phyloP scores from a whole-genome alignment of 1,140 invertebrate species.

The Bathynomus jamesi region DNA sequence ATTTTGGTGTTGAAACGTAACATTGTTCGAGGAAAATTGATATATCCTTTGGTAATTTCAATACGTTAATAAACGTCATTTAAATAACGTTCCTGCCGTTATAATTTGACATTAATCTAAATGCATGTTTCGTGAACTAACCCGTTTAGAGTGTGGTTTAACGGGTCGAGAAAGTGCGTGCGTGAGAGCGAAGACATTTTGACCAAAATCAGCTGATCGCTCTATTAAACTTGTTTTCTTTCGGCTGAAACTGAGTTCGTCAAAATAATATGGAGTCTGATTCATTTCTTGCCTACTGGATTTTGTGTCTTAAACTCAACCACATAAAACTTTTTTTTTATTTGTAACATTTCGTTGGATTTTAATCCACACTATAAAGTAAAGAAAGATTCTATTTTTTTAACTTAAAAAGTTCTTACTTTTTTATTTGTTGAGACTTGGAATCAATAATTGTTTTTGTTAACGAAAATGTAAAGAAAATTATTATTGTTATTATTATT shows the following conservation, averaged over 20 bases:
- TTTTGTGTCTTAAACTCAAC: neutral
- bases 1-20: neutral
- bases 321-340: neutral
- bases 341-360: neutral
- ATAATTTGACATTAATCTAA: neutral
- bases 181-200: neutral
- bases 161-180: neutral
- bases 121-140: neutral
- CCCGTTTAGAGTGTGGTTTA: neutral
- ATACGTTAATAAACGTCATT: neutral
- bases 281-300: neutral
- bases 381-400: neutral
- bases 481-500: too few relatives aligned
- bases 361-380: neutral
- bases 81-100: too few relatives aligned
- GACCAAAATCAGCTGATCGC: neutral
- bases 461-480: too few relatives aligned
- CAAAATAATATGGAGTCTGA: too few relatives aligned
- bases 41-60: neutral
- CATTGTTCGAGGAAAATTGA: neutral
- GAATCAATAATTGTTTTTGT: too few relatives aligned
- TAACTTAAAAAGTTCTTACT: too few relatives aligned
- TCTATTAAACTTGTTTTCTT: neutral
- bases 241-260: neutral
- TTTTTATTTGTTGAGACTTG: too few relatives aligned